These are phyloP conservation scores for Bradypodion ventrale DNA, from an alignment of 2,797 vertebrate genomes.

Conservation along the genomic window DNA sequence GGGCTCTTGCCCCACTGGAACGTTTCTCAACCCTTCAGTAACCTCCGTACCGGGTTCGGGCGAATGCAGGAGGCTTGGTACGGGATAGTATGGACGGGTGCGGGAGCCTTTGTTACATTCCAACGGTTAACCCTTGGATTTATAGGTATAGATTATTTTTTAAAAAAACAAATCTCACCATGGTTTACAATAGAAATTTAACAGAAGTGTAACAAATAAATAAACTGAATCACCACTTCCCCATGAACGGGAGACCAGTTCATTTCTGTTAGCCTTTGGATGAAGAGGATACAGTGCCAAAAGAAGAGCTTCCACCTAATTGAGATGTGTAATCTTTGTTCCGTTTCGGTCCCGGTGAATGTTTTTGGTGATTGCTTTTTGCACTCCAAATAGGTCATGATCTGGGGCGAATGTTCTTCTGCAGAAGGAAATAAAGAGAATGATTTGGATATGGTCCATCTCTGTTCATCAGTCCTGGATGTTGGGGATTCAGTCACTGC, in stretches of 20 bases:
- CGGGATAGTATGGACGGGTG: too few relatives aligned
- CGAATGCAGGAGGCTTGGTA: too few relatives aligned
- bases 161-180: too few relatives aligned
- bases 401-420: constrained; percentile 84
- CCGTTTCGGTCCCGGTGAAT: background rate
- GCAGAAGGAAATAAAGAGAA: constrained; percentile 54
- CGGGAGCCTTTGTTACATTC: too few relatives aligned
- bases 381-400: constrained; percentile 81
- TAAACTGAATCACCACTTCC: background rate
- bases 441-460: constrained; percentile 68
- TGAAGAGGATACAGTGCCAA: too few relatives aligned
- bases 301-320: background rate
- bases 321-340: background rate
- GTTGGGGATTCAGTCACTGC: constrained; percentile 90
- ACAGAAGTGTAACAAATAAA: background rate
- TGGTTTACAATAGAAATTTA: background rate
- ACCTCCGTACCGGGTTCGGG: too few relatives aligned
- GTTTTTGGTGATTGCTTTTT: constrained; percentile 10
- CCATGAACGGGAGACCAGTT: background rate
- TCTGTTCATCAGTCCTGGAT: constrained; percentile 87
- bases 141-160: too few relatives aligned
- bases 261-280: background rate
- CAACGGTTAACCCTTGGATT: too few relatives aligned
- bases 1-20: too few relatives aligned
- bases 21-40: too few relatives aligned